These are phyloP conservation scores for Drosophila affinis DNA, from an alignment of 2,888 invertebrate genomes.

Conservation along the genomic window DNA sequence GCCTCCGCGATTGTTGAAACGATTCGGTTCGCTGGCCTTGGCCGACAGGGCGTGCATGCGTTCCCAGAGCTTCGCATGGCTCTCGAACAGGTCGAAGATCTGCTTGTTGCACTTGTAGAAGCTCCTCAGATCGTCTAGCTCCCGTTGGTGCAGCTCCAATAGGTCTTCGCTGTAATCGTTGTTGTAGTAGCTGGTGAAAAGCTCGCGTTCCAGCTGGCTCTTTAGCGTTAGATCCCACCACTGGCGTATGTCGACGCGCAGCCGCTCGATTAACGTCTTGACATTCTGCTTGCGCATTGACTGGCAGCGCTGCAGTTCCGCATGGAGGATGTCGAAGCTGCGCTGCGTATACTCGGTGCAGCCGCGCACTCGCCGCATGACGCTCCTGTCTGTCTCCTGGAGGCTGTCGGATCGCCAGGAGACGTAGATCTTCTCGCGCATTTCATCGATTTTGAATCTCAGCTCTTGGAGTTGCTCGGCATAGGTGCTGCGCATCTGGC, in stretches of 20 bases:
- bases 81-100: conserved; percentile 87
- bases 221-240: conserved; percentile 92
- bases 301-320: conserved; percentile 91
- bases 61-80: conserved; percentile 89
- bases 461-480: conserved; percentile 86
- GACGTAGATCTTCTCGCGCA: conserved; percentile 87
- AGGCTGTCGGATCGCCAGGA: conserved; percentile 85
- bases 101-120: conserved; percentile 87
- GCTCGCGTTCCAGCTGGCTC: conserved; percentile 86
- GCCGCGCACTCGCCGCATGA: conserved; percentile 86
- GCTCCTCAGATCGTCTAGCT: conserved; percentile 88
- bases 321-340: conserved; percentile 82
- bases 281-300: conserved; percentile 90
- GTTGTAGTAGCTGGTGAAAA: conserved; percentile 87
- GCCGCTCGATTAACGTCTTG: conserved; percentile 85
- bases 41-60: conserved; percentile 91
- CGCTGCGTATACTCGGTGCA: conserved; percentile 72
- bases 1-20: conserved; percentile 94
- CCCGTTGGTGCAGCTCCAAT: conserved; percentile 90
- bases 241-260: conserved; percentile 88
- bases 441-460: conserved; percentile 85
- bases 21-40: conserved; percentile 90
- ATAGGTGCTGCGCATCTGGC: conserved; percentile 86
- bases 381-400: conserved; percentile 87
- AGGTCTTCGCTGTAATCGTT: conserved; percentile 92